phyloP scores from a whole-genome alignment of 2,113 vertebrate species.

The Caracal caracal region DNA sequence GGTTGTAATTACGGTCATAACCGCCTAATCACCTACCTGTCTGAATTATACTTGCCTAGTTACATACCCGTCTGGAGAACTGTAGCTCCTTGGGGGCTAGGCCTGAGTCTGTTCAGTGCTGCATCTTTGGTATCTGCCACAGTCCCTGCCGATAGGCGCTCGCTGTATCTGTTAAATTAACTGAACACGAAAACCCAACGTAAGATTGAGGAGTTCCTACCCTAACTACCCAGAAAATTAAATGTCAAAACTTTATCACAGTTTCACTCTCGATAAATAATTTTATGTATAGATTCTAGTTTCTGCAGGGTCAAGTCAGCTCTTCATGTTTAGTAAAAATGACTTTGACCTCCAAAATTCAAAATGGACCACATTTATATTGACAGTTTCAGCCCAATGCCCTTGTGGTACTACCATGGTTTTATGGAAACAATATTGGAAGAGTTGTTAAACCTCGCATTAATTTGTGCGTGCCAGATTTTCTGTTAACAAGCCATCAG shows the following conservation, averaged over 20 bases:
- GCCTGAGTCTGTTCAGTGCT: not conserved
- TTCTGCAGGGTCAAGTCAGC: not conserved
- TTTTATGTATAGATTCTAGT: not conserved
- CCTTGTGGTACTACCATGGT: not conserved
- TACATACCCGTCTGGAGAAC: not conserved
- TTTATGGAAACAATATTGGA: not conserved
- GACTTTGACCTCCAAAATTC: not conserved
- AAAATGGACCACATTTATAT: not conserved
- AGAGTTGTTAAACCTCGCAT: not conserved
- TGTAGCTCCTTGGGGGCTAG: not conserved
- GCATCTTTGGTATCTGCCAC: not conserved
- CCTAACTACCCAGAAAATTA: not conserved
- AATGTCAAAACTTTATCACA: not conserved
- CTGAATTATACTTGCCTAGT: not conserved
- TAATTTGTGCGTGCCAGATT: not conserved
- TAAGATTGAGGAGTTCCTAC: not conserved
- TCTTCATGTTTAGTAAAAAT: not conserved
- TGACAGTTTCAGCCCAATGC: not conserved
- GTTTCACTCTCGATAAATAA: not conserved
- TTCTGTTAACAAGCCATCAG: not conserved
- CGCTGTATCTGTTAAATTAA: not conserved
- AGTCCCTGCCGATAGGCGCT: not conserved
- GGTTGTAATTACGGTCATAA: not conserved
- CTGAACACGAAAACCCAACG: not conserved
- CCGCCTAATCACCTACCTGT: not conserved